phyloP scores from a whole-genome alignment of 2,888 invertebrate species.

The Caenorhabditis sp. region DNA sequence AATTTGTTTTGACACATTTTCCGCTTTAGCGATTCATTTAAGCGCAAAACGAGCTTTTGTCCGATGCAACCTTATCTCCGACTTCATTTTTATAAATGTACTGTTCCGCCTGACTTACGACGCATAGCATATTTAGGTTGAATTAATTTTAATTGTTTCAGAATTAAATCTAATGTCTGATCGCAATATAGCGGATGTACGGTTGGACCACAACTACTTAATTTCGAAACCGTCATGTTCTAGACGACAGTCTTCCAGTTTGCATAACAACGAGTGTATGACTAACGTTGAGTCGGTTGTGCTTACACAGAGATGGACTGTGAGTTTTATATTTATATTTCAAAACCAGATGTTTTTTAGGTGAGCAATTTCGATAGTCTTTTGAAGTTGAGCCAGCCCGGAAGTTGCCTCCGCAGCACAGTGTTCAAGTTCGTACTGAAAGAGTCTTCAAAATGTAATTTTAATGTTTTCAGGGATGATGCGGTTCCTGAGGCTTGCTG shows the following conservation, averaged over 20 bases:
- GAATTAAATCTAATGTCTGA: conserved; percentile 49
- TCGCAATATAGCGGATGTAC: conserved; percentile 28
- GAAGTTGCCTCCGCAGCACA: conserved; percentile 77
- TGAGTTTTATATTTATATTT: conserved; percentile 44
- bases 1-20: too few relatives aligned
- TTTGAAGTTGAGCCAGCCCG: conserved; percentile 77
- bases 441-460: conserved; percentile 1
- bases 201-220: conserved; percentile 31
- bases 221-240: conserved; percentile 37
- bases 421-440: conserved; percentile 63
- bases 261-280: conserved; percentile 70
- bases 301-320: conserved; percentile 78
- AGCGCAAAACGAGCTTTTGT: too few relatives aligned
- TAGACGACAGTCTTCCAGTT: conserved; percentile 26
- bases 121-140: too few relatives aligned
- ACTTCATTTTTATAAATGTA: too few relatives aligned
- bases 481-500: conserved; percentile 77
- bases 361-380: too few relatives aligned
- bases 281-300: conserved; percentile 76
- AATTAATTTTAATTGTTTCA: too few relatives aligned
- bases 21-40: too few relatives aligned
- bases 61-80: too few relatives aligned
- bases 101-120: too few relatives aligned
- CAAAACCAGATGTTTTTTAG: too few relatives aligned
- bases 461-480: conserved; percentile 65